Evolutionary conservation across 2,113 vertebrate genomes (phyloP).

Genomic region (Tachysurus fulvidraco): DNA sequence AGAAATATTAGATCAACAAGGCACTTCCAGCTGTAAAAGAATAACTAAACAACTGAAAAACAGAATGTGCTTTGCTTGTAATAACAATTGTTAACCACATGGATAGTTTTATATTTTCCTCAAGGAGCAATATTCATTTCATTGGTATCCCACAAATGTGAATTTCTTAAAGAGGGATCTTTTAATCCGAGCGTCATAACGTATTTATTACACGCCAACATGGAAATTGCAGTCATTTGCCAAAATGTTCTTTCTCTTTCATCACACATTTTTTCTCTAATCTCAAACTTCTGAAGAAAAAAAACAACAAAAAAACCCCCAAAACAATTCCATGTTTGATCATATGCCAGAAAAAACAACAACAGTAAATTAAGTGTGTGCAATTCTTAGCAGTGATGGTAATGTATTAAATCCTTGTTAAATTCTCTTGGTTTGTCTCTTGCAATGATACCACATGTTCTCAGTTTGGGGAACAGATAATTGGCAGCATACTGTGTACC

Average conservation of each 20-base stretch:
- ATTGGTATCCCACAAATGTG: neutral
- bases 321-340: neutral
- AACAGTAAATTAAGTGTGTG: slow-evolving; percentile 32
- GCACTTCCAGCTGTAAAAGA: neutral
- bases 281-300: neutral
- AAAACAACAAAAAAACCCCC: neutral
- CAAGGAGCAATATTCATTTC: slow-evolving; percentile 35
- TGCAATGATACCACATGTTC: slow-evolving; percentile 57
- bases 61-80: neutral
- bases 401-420: slow-evolving; percentile 51
- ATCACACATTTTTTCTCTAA: neutral
- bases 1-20: neutral
- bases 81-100: slow-evolving; percentile 29
- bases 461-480: slow-evolving; percentile 58
- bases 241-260: slow-evolving; percentile 10
- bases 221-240: slow-evolving; percentile 23
- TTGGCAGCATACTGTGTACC: slow-evolving; percentile 58
- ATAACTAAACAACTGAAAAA: slow-evolving; percentile 2
- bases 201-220: slow-evolving; percentile 30
- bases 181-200: slow-evolving; percentile 13
- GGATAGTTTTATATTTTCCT: slow-evolving; percentile 35
- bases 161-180: neutral
- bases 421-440: slow-evolving; percentile 47
- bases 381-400: slow-evolving; percentile 26
- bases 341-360: slow-evolving; percentile 31